Evolutionary conservation across 2,113 vertebrate genomes (phyloP).

Genomic region (Triplophysa dalaica): DNA sequence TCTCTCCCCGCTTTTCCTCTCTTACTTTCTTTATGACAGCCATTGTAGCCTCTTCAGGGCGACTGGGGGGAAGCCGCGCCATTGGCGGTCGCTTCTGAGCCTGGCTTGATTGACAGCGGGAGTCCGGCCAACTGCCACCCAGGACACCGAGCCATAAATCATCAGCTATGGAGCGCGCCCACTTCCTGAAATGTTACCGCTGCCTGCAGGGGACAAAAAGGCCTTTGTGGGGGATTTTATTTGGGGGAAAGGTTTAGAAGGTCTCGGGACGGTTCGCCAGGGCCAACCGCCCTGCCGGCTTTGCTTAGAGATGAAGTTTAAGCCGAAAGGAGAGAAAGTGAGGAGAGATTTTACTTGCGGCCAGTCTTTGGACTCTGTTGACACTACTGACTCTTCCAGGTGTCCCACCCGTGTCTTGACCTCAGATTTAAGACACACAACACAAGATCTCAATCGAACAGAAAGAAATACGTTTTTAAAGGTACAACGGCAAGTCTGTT

Average conservation of each 20-base stretch:
- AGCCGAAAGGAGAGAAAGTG: constrained; percentile 10
- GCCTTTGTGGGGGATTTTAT: constrained; percentile 78
- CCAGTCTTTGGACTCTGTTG: background rate
- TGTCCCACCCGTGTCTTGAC: background rate
- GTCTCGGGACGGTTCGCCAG: constrained; percentile 46
- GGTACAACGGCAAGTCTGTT: background rate
- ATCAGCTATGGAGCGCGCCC: constrained; percentile 85
- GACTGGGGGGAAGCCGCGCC: constrained; percentile 79
- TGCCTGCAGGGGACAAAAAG: constrained; percentile 85
- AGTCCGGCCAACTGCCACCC: constrained; percentile 91
- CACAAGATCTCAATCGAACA: background rate
- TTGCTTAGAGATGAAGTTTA: constrained; percentile 41
- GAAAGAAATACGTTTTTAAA: background rate
- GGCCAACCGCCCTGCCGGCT: constrained; percentile 43
- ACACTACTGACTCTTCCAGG: constrained; percentile 27
- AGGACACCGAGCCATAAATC: constrained; percentile 98
- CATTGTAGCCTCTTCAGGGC: constrained; percentile 90
- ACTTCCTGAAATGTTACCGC: constrained; percentile 86
- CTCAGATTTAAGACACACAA: constrained; percentile 14
- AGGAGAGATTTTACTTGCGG: constrained; percentile 7
- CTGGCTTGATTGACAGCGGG: constrained; percentile 89
- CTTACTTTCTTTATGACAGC: constrained; percentile 88
- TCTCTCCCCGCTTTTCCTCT: constrained; percentile 72
- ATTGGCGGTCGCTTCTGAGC: constrained; percentile 73
- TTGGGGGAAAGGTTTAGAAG: constrained; percentile 59